Conservation (phyloP, 2,888 invertebrate species). For the Leptinotarsa peninsularis region DNA sequence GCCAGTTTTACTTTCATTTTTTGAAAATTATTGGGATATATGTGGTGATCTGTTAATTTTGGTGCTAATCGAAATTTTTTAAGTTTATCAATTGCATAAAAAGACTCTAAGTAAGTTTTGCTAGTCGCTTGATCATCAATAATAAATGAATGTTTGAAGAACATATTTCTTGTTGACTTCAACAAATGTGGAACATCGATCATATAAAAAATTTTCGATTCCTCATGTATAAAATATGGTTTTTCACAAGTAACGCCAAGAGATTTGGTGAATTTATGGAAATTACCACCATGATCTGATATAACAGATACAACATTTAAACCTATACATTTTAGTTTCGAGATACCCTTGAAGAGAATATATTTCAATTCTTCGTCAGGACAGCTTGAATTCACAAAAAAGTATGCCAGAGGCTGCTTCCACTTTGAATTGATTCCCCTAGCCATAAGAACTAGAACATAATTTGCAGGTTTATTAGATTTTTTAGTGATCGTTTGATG, state of each 20-base stretch:
- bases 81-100: conserved; percentile 40
- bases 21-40: conserved; percentile 43
- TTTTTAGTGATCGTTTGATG: conserved; percentile 1
- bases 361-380: neutral
- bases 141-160: conserved; percentile 17
- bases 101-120: conserved; percentile 39
- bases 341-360: conserved; percentile 6
- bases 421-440: conserved; percentile 1
- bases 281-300: conserved; percentile 13
- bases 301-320: conserved; percentile 1
- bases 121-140: conserved; percentile 11
- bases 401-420: conserved; percentile 11
- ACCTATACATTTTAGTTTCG: neutral
- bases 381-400: neutral
- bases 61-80: conserved; percentile 35
- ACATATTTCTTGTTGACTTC: conserved; percentile 25
- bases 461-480: conserved; percentile 9
- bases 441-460: neutral
- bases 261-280: conserved; percentile 1
- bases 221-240: conserved; percentile 1
- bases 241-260: neutral
- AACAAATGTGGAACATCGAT: conserved; percentile 16
- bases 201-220: conserved; percentile 10
- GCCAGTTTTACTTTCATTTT: conserved; percentile 35
- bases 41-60: conserved; percentile 46